A percentile compares a stretch with the other conserved stretches of the same genome.
Evolutionary conservation across 2,888 invertebrate species (phyloP).

Genomic region (Phorcus lineatus): DNA sequence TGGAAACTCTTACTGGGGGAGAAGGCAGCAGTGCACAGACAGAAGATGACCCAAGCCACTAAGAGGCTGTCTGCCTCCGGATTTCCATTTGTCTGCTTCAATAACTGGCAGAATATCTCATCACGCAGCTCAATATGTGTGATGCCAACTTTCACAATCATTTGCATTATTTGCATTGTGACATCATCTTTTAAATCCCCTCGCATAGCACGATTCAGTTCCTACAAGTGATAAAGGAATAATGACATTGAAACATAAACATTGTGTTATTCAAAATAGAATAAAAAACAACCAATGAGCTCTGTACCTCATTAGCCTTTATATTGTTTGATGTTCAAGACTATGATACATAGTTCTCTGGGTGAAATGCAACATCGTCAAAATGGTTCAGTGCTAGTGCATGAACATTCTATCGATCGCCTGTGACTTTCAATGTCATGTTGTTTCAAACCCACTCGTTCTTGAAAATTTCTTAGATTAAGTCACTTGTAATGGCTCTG

Average conservation of each 20-base stretch:
- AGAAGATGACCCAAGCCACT: slow-evolving; percentile 91
- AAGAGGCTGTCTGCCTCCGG: slow-evolving; percentile 89
- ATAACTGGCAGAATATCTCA: slow-evolving; percentile 83
- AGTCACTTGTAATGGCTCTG: too few relatives aligned
- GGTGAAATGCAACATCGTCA: too few relatives aligned
- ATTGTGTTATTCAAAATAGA: not conserved
- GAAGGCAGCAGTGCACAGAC: slow-evolving; percentile 92
- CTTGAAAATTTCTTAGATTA: too few relatives aligned
- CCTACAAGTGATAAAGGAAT: slow-evolving; percentile 78
- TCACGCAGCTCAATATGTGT: slow-evolving; percentile 94
- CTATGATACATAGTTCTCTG: too few relatives aligned
- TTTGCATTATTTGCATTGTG: slow-evolving; percentile 56
- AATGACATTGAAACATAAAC: not conserved
- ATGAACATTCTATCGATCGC: too few relatives aligned
- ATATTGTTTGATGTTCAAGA: too few relatives aligned
- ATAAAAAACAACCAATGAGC: too few relatives aligned
- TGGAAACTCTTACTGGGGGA: slow-evolving; percentile 89
- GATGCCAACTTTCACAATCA: slow-evolving; percentile 81
- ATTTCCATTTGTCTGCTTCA: slow-evolving; percentile 83
- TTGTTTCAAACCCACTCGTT: too few relatives aligned
- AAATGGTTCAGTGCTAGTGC: too few relatives aligned
- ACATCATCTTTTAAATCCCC: slow-evolving; percentile 87
- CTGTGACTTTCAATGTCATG: too few relatives aligned
- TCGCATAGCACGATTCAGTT: slow-evolving; percentile 90
- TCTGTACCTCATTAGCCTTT: too few relatives aligned